Conservation (phyloP, 2,888 invertebrate species). For the Metacarcinus magister region DNA sequence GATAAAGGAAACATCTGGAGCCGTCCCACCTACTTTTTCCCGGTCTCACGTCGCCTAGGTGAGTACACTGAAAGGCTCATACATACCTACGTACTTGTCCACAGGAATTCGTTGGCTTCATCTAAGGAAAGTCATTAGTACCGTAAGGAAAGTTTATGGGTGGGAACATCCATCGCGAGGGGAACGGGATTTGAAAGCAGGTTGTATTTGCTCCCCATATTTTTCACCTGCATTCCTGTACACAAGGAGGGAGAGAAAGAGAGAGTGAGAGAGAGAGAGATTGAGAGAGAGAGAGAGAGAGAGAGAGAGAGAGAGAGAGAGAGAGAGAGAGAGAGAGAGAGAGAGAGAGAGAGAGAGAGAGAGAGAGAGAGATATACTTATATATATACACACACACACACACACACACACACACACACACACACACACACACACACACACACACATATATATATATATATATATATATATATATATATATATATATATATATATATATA, state of each 20-base stretch:
- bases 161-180: background rate
- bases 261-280: background rate
- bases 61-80: slow-evolving; percentile 4
- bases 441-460: slow-evolving; percentile 60
- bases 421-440: slow-evolving; percentile 34
- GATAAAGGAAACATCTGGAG: background rate
- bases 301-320: slow-evolving; percentile 29
- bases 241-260: background rate
- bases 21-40: background rate
- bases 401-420: slow-evolving; percentile 41
- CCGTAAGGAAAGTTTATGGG: background rate
- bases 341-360: slow-evolving; percentile 27
- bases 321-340: slow-evolving; percentile 39
- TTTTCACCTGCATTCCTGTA: background rate
- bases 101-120: background rate
- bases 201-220: background rate
- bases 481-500: slow-evolving; percentile 65
- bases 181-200: background rate
- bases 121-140: background rate
- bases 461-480: slow-evolving; percentile 64
- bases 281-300: background rate
- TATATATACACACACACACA: slow-evolving; percentile 55
- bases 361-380: no score
- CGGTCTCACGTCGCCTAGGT: background rate
- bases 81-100: no score